Evolutionary conservation across 2,113 vertebrate genomes (phyloP), one percentile per base, ranked within the genome.

Genomic region (Poecile atricapillus): DNA sequence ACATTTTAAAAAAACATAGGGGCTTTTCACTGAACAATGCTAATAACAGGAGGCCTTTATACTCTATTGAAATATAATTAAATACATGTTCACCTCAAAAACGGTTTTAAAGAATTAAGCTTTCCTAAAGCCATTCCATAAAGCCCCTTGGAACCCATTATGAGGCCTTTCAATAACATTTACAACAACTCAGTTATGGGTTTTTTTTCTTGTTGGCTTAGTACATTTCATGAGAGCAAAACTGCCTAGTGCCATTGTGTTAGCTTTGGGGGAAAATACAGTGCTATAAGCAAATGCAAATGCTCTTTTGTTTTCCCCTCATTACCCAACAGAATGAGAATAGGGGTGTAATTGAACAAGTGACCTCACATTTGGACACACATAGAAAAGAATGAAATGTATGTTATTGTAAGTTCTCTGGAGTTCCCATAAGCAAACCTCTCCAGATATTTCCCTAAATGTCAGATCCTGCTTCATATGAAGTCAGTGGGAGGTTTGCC

Each of bases 91-190:
- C 64, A 91, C 49, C 62, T 88, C 75, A 91, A 90, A 93, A 79
- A 81, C 68, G 4, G 46, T 65, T 85, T 96, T 92, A 76, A 62
- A 89, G 31, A 94, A 90, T 62, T 92, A 91, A 94, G n/a, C 82
- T 94, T 89, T 79, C 37, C 73, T 80, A 82, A 73, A 60, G 52
- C 56, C 67, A 73, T 94, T 97, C 53, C 81, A 3, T 89, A 71
- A 94, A 67, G 21, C 75, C 78, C 31, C 63, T 93, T 78, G 74
- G 75, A 96, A 92, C 70, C 53, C 50, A 76, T 93, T 94, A 95
- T 70, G 20, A 92, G 67, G 65, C 74, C 41, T 91, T 97, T 96
- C 82, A 94, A 87, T 82, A 97, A 96, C 70, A 85, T 94, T 96
- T 97, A 88, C 12, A 95, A 50, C 33, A 74, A 79, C 90, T 96